phyloP scores from a whole-genome alignment of 2,888 invertebrate species.

The Plebejus anna region DNA sequence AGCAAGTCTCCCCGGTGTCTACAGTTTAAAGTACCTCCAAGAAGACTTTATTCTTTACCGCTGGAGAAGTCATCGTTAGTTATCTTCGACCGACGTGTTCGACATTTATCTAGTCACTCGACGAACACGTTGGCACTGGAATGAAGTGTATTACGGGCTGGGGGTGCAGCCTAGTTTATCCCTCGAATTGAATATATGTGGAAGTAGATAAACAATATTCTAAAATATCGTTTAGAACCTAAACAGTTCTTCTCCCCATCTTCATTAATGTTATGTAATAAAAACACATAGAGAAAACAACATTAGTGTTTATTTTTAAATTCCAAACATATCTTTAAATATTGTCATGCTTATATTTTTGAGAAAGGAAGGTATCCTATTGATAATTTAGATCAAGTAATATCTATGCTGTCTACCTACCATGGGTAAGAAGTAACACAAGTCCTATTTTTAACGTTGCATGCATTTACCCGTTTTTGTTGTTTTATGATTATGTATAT shows the following conservation, averaged over 20 bases:
- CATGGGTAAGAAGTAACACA: too few species aligned
- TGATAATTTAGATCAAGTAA: too few species aligned
- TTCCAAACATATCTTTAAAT: too few species aligned
- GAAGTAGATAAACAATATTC: background rate
- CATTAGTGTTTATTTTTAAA: background rate
- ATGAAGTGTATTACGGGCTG: background rate
- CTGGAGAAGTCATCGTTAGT: background rate
- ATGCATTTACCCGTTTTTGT: too few species aligned
- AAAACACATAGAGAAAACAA: background rate
- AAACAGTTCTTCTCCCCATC: background rate
- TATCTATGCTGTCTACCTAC: too few species aligned
- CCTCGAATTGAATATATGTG: background rate
- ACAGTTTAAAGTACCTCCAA: background rate
- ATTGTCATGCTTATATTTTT: background rate
- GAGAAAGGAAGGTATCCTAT: too few species aligned
- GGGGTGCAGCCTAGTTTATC: background rate
- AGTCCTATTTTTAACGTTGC: too few species aligned
- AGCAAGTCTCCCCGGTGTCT: background rate
- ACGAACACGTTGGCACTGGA: background rate
- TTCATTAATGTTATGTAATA: background rate
- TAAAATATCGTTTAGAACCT: background rate
- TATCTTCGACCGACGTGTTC: background rate
- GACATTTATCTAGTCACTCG: background rate
- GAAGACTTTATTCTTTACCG: background rate
- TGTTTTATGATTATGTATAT: too few species aligned